Percentiles rank a stretch among this genome's conserved stretches.
These are phyloP conservation scores for Mellilla xanthometata DNA, from an alignment of 2,888 invertebrate species.

Conservation along the genomic window DNA sequence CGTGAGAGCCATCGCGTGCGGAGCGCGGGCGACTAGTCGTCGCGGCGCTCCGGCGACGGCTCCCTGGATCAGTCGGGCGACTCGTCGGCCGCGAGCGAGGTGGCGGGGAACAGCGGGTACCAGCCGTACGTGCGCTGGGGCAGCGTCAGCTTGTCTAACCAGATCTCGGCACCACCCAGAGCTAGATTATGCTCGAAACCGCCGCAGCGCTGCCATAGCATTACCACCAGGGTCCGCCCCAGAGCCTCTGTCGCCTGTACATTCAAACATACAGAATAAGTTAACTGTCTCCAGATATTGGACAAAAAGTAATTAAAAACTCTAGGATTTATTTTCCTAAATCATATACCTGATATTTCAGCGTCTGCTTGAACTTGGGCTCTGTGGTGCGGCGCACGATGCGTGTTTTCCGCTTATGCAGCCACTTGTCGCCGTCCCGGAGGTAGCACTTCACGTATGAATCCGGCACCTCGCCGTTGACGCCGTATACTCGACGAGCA, in stretches of 20 bases:
- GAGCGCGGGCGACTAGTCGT: slow-evolving; percentile 47
- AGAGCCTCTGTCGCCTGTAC: slow-evolving; percentile 89
- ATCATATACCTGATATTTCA: slow-evolving; percentile 87
- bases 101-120: slow-evolving; percentile 96
- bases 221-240: slow-evolving; percentile 92
- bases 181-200: slow-evolving; percentile 92
- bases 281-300: no score
- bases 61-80: slow-evolving; percentile 79
- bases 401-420: slow-evolving; percentile 95
- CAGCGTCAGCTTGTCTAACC: slow-evolving; percentile 90
- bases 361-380: slow-evolving; percentile 93
- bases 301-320: background rate
- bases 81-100: slow-evolving; percentile 87
- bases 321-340: no score
- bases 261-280: no score
- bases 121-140: slow-evolving; percentile 92
- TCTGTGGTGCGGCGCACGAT: slow-evolving; percentile 91
- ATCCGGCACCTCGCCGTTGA: slow-evolving; percentile 89
- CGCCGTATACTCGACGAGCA: slow-evolving; percentile 76
- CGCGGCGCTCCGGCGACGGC: slow-evolving; percentile 78
- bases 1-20: slow-evolving; percentile 55
- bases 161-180: slow-evolving; percentile 93
- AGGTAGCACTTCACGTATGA: slow-evolving; percentile 97
- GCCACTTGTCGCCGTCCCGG: slow-evolving; percentile 93
- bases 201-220: slow-evolving; percentile 96